Evolutionary conservation across 2,888 invertebrate genomes (phyloP).

Genomic region (Drosophila mayaguana): DNA sequence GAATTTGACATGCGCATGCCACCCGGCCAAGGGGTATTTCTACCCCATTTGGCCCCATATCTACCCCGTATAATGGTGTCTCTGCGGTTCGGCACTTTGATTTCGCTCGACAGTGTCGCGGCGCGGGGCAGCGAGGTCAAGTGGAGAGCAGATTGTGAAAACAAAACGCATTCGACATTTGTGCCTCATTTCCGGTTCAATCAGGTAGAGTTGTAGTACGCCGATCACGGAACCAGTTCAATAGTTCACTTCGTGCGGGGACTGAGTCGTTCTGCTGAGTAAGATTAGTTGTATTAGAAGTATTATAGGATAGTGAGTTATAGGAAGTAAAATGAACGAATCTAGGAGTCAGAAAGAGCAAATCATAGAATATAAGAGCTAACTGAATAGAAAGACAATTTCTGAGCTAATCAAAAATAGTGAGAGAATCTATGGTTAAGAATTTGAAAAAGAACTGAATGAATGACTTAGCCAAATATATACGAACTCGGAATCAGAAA

Average conservation of each 20-base stretch:
- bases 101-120: conserved; percentile 54
- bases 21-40: conserved; percentile 38
- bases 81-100: conserved; percentile 68
- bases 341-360: neutral
- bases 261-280: neutral
- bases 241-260: neutral
- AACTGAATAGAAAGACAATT: no score
- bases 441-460: neutral
- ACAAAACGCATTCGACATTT: conserved; percentile 58
- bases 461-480: neutral
- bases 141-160: conserved; percentile 76
- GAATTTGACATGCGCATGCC: conserved; percentile 39
- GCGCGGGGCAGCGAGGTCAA: conserved; percentile 64
- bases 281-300: neutral
- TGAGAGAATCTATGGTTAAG: no score
- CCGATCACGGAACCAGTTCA: neutral
- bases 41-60: conserved; percentile 9
- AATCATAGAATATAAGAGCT: neutral
- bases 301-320: neutral
- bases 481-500: neutral
- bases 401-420: no score
- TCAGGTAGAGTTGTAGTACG: conserved; percentile 3
- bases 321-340: neutral
- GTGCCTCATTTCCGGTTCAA: conserved; percentile 76
- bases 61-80: conserved; percentile 18